Conservation (phyloP, 1,140 invertebrate species). For the Pseudomyrmex sp. region DNA sequence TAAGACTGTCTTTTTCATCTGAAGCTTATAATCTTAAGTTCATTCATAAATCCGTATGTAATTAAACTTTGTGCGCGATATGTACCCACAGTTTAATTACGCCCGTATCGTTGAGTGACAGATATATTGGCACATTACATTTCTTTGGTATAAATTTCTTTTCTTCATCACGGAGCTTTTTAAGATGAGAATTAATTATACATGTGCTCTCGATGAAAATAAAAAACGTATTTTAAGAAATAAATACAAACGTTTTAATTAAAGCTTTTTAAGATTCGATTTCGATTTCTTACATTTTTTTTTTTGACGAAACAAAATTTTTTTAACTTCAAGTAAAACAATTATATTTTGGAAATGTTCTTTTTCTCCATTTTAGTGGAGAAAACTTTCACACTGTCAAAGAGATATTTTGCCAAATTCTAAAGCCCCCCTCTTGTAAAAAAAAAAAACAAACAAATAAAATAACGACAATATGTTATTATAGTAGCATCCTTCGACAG, state of each 20-base stretch:
- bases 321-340: not conserved
- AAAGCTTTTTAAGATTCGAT: not conserved
- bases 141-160: too few relatives aligned
- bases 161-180: too few relatives aligned
- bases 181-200: not conserved
- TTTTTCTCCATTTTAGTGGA: not conserved
- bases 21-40: slow-evolving; percentile 23
- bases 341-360: not conserved
- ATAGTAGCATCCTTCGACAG: slow-evolving; percentile 19
- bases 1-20: slow-evolving; percentile 17
- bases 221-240: not conserved
- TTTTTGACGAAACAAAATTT: not conserved
- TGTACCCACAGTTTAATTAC: not conserved
- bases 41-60: not conserved
- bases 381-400: too few relatives aligned
- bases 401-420: not conserved
- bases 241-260: slow-evolving; percentile 9
- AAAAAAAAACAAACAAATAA: not conserved
- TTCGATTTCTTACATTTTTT: not conserved
- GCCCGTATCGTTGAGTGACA: not conserved
- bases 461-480: not conserved
- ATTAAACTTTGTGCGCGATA: slow-evolving; percentile 14
- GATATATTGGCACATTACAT: not conserved
- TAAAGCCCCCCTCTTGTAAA: not conserved
- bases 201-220: not conserved